A percentile compares a stretch with the other conserved stretches of the same genome.
These are phyloP conservation scores for Phymorhynchus buccinoides DNA, from an alignment of 1,140 invertebrate species.

Conservation along the genomic window DNA sequence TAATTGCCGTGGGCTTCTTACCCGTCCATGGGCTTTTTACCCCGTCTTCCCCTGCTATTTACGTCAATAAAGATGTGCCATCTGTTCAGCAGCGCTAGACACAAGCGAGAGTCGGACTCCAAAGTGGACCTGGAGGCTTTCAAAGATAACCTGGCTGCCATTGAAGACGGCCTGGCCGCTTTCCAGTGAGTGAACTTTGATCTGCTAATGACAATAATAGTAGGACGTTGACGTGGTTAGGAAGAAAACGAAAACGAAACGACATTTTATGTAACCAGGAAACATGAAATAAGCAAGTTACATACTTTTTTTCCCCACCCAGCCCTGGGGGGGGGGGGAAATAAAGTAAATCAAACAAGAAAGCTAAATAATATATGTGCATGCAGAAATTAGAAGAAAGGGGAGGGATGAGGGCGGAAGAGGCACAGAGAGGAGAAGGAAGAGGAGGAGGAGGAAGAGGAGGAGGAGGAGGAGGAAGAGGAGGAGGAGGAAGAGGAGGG, in stretches of 20 bases:
- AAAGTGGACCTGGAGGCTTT: constrained; percentile 28
- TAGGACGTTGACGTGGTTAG: too few species aligned
- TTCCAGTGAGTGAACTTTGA: constrained; percentile 24
- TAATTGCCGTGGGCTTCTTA: too few species aligned
- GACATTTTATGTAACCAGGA: too few species aligned
- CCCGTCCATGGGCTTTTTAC: neutral
- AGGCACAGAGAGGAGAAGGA: neutral
- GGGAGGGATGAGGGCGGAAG: neutral
- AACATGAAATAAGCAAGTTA: too few species aligned
- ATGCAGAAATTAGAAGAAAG: neutral
- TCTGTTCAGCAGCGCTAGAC: neutral
- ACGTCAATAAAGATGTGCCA: neutral
- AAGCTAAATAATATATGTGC: too few species aligned
- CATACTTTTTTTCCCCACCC: too few species aligned
- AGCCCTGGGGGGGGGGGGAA: too few species aligned
- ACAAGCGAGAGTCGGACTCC: neutral
- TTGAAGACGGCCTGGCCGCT: constrained; percentile 16
- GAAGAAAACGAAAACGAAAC: too few species aligned
- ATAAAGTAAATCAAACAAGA: too few species aligned
- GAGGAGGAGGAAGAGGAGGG: neutral
- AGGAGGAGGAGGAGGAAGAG: neutral
- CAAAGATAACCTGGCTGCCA: constrained; percentile 9
- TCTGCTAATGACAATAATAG: too few species aligned
- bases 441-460: neutral
- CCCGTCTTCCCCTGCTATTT: neutral